Evolutionary conservation across 1,140 invertebrate species (phyloP), one percentile per base, ranked within the genome.

Genomic region (Zaprionus kolodkinae): DNA sequence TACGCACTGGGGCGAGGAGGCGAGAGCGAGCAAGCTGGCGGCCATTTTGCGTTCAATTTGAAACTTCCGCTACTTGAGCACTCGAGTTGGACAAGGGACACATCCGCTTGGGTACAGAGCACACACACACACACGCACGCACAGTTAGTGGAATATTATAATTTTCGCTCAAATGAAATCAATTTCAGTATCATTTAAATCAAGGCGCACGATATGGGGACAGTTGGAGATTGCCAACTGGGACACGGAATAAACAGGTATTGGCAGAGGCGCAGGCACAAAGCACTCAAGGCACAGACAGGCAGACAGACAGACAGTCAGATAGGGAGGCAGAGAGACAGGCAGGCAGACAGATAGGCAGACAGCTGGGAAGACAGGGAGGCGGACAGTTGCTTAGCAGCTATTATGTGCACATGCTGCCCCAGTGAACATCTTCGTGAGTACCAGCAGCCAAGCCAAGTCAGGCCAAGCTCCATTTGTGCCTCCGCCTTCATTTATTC

Each of bases 141-240:
- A 45, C 17, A 21, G 3, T 1, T 40, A 78, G 55, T 80, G 69
- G 71, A 89, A 78, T 88, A 88, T 88, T 72, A 89, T 90, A 89
- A 89, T 89, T 89, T 85, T 72, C 57, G 72, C 72, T 79, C 67
- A 89, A 89, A 89, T 89, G 67, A 89, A 89, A 90, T 89, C 85
- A 89, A 89, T 89, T 89, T 89, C 75, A 81, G 73, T 81, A 79
- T 78, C 85, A 85, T 89, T 90, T 85, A 84, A 89, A 79, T 81
- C 72, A 74, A 77, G 85, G 65, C 73, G 35, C 74, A 59, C 40
- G 72, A 61, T 62, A 61, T 27, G 36, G 38, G 45, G 17, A 17
- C 15, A 50, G 45, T 25, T 10, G 33, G 9, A 12, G 45, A 10
- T 25, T 17, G 59, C 80, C 85, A 89, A 84, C 81, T 79, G 85